These are phyloP conservation scores for Muschampia plurimacula DNA, from an alignment of 2,888 invertebrate species.

Conservation along the genomic window DNA sequence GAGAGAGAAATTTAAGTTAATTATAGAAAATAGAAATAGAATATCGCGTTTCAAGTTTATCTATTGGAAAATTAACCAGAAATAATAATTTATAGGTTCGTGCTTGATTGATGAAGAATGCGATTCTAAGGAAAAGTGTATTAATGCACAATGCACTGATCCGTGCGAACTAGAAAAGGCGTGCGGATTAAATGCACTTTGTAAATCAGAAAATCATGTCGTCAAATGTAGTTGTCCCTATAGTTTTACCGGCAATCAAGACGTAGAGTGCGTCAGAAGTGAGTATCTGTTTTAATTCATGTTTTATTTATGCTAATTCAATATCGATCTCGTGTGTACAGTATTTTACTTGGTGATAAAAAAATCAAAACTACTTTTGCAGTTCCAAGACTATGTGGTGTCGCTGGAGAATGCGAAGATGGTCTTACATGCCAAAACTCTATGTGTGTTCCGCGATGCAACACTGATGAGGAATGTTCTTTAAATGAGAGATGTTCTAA, in stretches of 20 bases:
- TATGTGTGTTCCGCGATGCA: slow-evolving; percentile 92
- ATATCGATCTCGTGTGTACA: not conserved
- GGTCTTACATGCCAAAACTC: slow-evolving; percentile 92
- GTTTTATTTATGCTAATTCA: not conserved
- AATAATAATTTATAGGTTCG: slow-evolving; percentile 81
- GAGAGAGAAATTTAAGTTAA: not conserved
- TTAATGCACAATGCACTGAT: slow-evolving; percentile 92
- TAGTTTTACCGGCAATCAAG: slow-evolving; percentile 94
- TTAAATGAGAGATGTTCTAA: slow-evolving; percentile 95
- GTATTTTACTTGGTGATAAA: not conserved
- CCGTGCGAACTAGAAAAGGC: slow-evolving; percentile 91
- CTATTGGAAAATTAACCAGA: not conserved
- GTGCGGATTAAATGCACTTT: slow-evolving; percentile 94
- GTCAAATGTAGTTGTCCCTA: slow-evolving; percentile 89
- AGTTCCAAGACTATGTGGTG: slow-evolving; percentile 92
- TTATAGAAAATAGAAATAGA: not conserved
- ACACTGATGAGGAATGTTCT: slow-evolving; percentile 92
- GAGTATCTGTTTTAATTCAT: slow-evolving; percentile 60
- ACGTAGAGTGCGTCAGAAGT: slow-evolving; percentile 94
- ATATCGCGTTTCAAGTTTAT: not conserved
- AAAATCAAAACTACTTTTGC: slow-evolving; percentile 50
- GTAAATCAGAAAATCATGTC: slow-evolving; percentile 89
- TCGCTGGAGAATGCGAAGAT: slow-evolving; percentile 89
- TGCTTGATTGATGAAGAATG: slow-evolving; percentile 94
- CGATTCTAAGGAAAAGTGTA: slow-evolving; percentile 91